phyloP scores from a whole-genome alignment of 2,888 invertebrate species.

The Ceramica pisi region DNA sequence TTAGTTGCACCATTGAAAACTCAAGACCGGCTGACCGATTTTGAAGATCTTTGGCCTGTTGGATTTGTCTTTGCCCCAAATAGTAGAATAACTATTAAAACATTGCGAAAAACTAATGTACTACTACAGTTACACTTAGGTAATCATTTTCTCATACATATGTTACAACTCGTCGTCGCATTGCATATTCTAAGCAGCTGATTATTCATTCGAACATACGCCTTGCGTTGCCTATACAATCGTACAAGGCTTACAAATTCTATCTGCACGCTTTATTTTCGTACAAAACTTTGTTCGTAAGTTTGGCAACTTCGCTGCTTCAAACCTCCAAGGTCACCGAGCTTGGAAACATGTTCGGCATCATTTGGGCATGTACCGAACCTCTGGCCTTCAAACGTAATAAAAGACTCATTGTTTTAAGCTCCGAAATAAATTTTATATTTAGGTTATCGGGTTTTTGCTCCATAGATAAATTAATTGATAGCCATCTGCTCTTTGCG shows the following conservation, averaged over 20 bases:
- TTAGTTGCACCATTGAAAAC: too few relatives aligned
- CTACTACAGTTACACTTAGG: too few relatives aligned
- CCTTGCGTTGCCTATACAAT: not conserved
- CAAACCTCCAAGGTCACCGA: constrained; percentile 43
- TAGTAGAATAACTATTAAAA: too few relatives aligned
- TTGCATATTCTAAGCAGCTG: not conserved
- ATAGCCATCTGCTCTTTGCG: not conserved
- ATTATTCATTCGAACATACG: not conserved
- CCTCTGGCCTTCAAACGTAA: constrained; percentile 33
- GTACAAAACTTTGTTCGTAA: constrained; percentile 7
- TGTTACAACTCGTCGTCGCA: not conserved
- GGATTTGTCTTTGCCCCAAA: too few relatives aligned
- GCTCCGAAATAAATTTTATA: constrained; percentile 24
- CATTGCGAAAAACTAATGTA: too few relatives aligned
- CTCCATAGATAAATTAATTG: not conserved
- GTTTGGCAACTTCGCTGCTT: constrained; percentile 57
- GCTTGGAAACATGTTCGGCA: constrained; percentile 48
- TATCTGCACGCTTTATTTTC: constrained; percentile 37
- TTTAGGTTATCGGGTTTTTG: constrained; percentile 30
- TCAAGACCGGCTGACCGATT: too few relatives aligned
- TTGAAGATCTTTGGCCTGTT: too few relatives aligned
- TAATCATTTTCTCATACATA: too few relatives aligned
- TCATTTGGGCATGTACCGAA: constrained; percentile 24
- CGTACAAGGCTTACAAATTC: constrained; percentile 34
- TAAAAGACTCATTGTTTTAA: constrained; percentile 32